Evolutionary conservation across 2,113 vertebrate species (phyloP), one percentile per base, ranked within the genome.

Genomic region (Gallinago media): DNA sequence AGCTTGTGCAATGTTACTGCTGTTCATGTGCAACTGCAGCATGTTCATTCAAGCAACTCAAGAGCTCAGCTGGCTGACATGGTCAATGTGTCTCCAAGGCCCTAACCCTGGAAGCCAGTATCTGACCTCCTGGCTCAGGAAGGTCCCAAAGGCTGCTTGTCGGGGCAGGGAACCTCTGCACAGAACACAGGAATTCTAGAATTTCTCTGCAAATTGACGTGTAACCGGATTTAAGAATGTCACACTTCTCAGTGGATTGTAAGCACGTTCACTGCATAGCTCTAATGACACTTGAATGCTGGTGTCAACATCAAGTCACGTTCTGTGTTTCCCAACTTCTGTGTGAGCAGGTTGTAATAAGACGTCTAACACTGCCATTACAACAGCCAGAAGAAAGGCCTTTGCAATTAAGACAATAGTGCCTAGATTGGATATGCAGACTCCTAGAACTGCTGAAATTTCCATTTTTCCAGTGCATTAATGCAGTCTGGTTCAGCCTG

Each of bases 231-330:
- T 76, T 61, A 68, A 54, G 83, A 80, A 68, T 13, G 19, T 26
- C 67, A 76, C 31, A 12, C 49, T n/a, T 66, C 36, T 40, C 54
- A 44, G 4, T 29, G 62, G 21, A 47, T 32, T 72, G 11, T 34
- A 70, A 66, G 58, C 49, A 65, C 0, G 0, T 65, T 72, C 3
- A 2, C 54, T 80, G 67, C 1, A 0, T 23, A 31, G 23, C 42
- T 87, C 12, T 81, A 81, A 49, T 5, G 55, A 54, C 12, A 47
- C 29, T 58, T 2, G 1, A 8, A 46, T 42, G 31, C 25, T 82
- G 52, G 5, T 40, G 62, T 23, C 4, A 3, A 38, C 56, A 71
- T 36, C 20, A 66, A 25, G 32, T 59, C 42, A 74, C 20, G 27
- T 75, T 54, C 63, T 67, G 56, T 29, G 22, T 38, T 31, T 56